Evolutionary conservation across 2,797 vertebrate species (phyloP).

Genomic region (Carcharodon carcharias): DNA sequence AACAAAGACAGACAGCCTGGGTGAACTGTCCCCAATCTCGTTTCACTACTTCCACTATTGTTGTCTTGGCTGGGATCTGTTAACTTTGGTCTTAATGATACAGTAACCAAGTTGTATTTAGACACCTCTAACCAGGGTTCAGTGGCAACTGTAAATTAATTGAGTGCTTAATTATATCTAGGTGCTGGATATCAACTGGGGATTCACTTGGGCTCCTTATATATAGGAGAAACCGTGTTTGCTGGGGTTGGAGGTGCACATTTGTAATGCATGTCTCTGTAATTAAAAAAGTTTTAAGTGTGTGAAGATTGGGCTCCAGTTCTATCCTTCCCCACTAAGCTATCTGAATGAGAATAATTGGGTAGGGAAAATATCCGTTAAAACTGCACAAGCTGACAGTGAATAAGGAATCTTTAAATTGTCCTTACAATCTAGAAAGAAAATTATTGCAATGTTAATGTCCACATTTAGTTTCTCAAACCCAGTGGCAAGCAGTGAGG

Average conservation of each 20-base stretch:
- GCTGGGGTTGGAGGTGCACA: background rate
- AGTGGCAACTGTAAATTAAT: too few relatives aligned
- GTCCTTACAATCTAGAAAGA: background rate
- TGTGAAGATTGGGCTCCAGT: background rate
- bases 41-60: background rate
- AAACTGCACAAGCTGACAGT: background rate
- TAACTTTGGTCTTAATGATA: background rate
- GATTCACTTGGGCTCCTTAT: background rate
- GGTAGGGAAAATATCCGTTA: background rate
- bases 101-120: background rate
- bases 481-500: background rate
- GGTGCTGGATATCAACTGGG: background rate
- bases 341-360: background rate
- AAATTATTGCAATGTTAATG: background rate
- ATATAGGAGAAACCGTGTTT: too few relatives aligned
- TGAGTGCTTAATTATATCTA: background rate
- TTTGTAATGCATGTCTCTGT: background rate
- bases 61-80: background rate
- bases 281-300: too few relatives aligned
- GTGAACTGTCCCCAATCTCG: background rate
- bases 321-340: background rate
- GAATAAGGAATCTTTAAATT: background rate
- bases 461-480: background rate
- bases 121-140: too few relatives aligned
- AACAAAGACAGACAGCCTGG: background rate